Percentiles rank a stretch among this genome's conserved stretches.
phyloP scores from a whole-genome alignment of 2,888 invertebrate species.

The Dasysyrphus tricinctus region DNA sequence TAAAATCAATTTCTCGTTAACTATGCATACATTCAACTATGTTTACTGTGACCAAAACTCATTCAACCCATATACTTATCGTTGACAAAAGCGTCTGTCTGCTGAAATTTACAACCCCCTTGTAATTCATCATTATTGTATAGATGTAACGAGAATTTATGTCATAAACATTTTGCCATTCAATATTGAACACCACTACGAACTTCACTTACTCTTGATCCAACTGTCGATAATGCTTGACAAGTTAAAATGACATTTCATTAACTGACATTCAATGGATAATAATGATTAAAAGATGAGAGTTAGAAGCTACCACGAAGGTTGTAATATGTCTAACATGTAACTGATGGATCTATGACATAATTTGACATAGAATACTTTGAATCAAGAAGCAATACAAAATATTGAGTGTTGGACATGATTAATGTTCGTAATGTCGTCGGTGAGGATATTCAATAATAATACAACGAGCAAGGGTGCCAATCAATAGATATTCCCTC shows the following conservation, averaged over 20 bases:
- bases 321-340: background rate
- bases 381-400: constrained; percentile 26
- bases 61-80: background rate
- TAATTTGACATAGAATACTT: constrained; percentile 37
- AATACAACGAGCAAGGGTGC: constrained; percentile 6
- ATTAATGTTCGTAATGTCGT: constrained; percentile 20
- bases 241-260: constrained; percentile 50
- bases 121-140: background rate
- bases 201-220: constrained; percentile 35
- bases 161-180: constrained; percentile 41
- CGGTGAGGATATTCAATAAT: constrained; percentile 2
- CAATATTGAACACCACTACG: background rate
- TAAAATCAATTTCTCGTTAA: background rate
- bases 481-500: constrained; percentile 28
- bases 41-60: background rate
- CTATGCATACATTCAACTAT: background rate
- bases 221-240: constrained; percentile 26
- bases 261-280: constrained; percentile 41
- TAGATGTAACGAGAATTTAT: background rate
- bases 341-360: constrained; percentile 30
- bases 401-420: constrained; percentile 3
- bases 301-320: background rate
- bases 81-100: background rate
- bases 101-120: background rate
- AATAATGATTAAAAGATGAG: constrained; percentile 22